Percentiles rank a stretch among this genome's conserved stretches.
Conservation (phyloP, 2,888 invertebrate genomes). For the Cynaeus angustus region DNA sequence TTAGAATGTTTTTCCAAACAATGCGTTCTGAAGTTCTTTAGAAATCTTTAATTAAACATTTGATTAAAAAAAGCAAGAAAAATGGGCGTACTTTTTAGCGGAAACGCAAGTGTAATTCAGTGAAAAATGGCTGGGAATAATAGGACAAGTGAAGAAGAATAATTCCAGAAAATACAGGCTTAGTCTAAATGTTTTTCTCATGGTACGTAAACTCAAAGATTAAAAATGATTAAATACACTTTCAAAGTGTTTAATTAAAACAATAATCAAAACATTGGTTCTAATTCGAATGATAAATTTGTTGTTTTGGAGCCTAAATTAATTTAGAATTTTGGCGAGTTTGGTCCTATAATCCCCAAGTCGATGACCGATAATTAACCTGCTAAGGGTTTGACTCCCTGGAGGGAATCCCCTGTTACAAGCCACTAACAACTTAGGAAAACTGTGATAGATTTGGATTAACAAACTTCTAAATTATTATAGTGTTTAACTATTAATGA, state of each 20-base stretch:
- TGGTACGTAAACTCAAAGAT: not conserved
- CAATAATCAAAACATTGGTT: not conserved
- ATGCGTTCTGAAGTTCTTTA: not conserved
- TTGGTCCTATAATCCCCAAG: constrained; percentile 26
- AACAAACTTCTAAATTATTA: constrained; percentile 53
- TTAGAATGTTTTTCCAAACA: not conserved
- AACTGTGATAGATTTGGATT: constrained; percentile 57
- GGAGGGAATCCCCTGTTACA: constrained; percentile 30
- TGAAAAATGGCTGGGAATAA: constrained; percentile 12
- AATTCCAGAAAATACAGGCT: constrained; percentile 16
- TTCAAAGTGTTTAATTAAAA: constrained; percentile 1
- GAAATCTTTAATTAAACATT: constrained; percentile 15
- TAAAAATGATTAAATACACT: constrained; percentile 8
- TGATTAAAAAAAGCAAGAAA: constrained; percentile 14
- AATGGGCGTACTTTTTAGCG: constrained; percentile 4
- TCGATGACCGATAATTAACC: constrained; percentile 48
- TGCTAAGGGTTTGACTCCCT: constrained; percentile 31
- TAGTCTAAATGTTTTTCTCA: constrained; percentile 1
- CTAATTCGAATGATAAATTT: not conserved
- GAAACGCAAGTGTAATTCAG: constrained; percentile 5
- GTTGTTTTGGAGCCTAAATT: not conserved
- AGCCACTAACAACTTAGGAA: constrained; percentile 45
- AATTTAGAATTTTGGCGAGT: constrained; percentile 26
- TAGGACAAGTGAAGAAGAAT: constrained; percentile 11
- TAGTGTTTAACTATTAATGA: constrained; percentile 42